Base-by-base conservation (phyloP, 2,888 invertebrate genomes). In the Synanthedon formicaeformis region DNA sequence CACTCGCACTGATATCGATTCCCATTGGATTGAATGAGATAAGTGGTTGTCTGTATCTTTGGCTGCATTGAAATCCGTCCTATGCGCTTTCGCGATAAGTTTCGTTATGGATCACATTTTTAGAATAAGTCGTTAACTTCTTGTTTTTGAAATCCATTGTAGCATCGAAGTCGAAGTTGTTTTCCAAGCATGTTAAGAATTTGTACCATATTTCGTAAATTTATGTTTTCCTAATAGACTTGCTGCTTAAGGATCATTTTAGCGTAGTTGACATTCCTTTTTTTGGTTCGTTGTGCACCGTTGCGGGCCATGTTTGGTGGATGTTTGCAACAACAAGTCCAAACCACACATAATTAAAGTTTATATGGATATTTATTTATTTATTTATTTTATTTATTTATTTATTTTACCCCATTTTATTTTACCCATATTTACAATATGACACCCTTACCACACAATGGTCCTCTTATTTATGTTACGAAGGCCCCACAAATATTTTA, bases 191-290 rank as follows among this genome's bases (percentile, higher is more conserved):
- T 67, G 71, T 67, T 61, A 74, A 72, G 83, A 79, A 84, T 84
- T 80, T 76, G 62, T 74, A 69, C 67, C 72, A 64, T 71, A 72
- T 77, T 79, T 75, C 69, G 65, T 67, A 57, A 62, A 67, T 71
- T 78, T 73, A 82, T 86, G 85, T 65, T 78, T 56, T 59, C 84
- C 81, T 77, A 73, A 76, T 85, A 73, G 58, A 62, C 63, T 69
- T 69, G 76, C 83, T 83, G 81, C 82, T 83, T 86, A 83, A 79
- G 79, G 85, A 83, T 78, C 81, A 84, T 76, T 83, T 86, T 84
- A 69, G 82, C 83, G 78, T 85, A 76, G 75, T 80, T 84, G 56
- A 53, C 54, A 57, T 57, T 57, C 57, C 23, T 49, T 49, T 49
- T 49, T 14, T 49, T 4, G 23, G 34, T 34, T 34, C 34, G 34